These are phyloP conservation scores for Phengaris arion DNA, from an alignment of 2,888 invertebrate species.

Conservation along the genomic window DNA sequence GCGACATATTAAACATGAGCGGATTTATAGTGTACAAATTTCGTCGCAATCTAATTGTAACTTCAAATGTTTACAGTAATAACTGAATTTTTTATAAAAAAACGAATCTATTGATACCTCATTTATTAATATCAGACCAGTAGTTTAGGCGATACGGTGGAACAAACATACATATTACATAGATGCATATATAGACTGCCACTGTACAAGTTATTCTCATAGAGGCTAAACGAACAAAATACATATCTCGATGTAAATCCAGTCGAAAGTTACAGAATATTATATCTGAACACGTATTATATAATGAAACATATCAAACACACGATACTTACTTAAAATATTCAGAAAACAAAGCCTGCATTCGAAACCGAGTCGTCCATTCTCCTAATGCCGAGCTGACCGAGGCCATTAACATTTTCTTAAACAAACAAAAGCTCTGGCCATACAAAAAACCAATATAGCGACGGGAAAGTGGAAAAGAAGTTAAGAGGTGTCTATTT, in stretches of 20 bases:
- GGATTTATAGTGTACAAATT: neutral
- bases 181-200: too few relatives aligned
- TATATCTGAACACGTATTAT: too few relatives aligned
- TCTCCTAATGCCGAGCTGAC: slow-evolving; percentile 32
- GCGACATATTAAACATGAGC: neutral
- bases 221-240: too few relatives aligned
- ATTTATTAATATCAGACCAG: too few relatives aligned
- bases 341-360: neutral
- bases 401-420: slow-evolving; percentile 58
- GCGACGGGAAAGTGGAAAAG: slow-evolving; percentile 74
- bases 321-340: neutral
- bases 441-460: slow-evolving; percentile 70
- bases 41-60: neutral
- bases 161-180: too few relatives aligned
- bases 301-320: neutral
- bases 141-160: too few relatives aligned
- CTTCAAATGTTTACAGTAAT: neutral
- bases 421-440: slow-evolving; percentile 70
- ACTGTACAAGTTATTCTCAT: too few relatives aligned
- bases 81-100: too few relatives aligned
- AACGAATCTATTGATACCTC: too few relatives aligned
- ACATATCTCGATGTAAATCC: too few relatives aligned
- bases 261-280: too few relatives aligned
- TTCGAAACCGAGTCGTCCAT: slow-evolving; percentile 31
- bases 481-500: slow-evolving; percentile 81